Evolutionary conservation across 1,140 invertebrate species (phyloP).

Genomic region (Meloidogyne chitwoodi): DNA sequence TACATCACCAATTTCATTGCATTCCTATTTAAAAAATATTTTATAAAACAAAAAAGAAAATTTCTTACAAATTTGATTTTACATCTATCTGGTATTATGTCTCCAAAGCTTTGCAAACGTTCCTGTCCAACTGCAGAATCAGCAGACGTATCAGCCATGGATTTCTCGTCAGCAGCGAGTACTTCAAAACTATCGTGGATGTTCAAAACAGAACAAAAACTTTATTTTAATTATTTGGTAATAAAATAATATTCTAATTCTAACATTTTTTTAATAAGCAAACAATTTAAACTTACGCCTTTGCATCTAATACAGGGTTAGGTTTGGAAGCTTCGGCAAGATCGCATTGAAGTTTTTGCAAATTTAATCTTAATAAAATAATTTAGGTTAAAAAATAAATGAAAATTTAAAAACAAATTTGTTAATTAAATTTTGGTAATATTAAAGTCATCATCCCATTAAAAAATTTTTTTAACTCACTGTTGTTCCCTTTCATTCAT

Average conservation of each 20-base stretch:
- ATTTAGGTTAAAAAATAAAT: too few relatives aligned
- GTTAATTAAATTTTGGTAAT: too few relatives aligned
- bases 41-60: not conserved
- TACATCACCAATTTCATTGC: constrained; percentile 43
- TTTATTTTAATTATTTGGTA: not conserved
- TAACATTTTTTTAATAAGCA: constrained; percentile 10
- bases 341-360: constrained; percentile 24
- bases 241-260: too few relatives aligned
- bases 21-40: constrained; percentile 28
- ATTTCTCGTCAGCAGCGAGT: constrained; percentile 7
- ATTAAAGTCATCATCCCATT: too few relatives aligned
- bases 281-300: constrained; percentile 27
- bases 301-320: constrained; percentile 20
- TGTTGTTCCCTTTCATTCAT: constrained; percentile 43
- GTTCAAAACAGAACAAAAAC: constrained; percentile 26
- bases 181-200: constrained; percentile 18
- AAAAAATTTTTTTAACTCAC: constrained; percentile 25
- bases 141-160: not conserved
- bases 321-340: constrained; percentile 30
- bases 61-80: constrained; percentile 31
- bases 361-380: constrained; percentile 22
- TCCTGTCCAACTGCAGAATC: constrained; percentile 2
- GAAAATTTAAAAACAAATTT: not conserved
- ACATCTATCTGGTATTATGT: constrained; percentile 32
- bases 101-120: constrained; percentile 23